These are phyloP conservation scores for Catocala sponsa DNA, from an alignment of 2,888 invertebrate species.

Conservation along the genomic window DNA sequence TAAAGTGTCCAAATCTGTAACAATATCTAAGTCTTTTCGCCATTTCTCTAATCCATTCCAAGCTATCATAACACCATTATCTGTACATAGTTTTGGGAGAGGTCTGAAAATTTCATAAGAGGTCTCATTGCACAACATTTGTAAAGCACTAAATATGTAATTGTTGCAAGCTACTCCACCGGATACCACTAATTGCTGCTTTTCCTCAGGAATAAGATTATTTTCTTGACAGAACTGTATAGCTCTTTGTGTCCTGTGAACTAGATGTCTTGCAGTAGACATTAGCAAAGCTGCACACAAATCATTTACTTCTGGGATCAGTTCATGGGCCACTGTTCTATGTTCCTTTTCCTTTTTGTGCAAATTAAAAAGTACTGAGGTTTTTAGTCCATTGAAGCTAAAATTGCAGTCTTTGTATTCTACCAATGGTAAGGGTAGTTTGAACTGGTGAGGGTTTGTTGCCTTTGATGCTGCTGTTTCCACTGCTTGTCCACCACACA, in stretches of 20 bases:
- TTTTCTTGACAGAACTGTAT: constrained; percentile 91
- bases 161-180: constrained; percentile 99
- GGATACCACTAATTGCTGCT: constrained; percentile 93
- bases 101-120: constrained; percentile 92
- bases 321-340: constrained; percentile 89
- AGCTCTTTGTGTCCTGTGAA: constrained; percentile 95
- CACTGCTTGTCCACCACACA: constrained; percentile 95
- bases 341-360: constrained; percentile 88
- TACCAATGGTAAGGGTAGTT: constrained; percentile 90
- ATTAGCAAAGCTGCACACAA: constrained; percentile 95
- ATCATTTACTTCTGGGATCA: constrained; percentile 93
- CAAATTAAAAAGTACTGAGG: constrained; percentile 87
- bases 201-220: constrained; percentile 89
- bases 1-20: constrained; percentile 89
- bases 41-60: constrained; percentile 98
- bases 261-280: constrained; percentile 92
- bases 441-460: constrained; percentile 90
- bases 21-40: constrained; percentile 82
- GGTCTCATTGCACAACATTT: constrained; percentile 90
- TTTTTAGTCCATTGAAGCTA: constrained; percentile 96
- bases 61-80: constrained; percentile 99
- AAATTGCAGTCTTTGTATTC: constrained; percentile 94
- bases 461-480: constrained; percentile 93
- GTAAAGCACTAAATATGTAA: constrained; percentile 91
- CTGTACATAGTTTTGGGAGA: constrained; percentile 95